Percentiles rank a stretch among this genome's conserved stretches.
Conservation (phyloP, 35 echinoderm and acorn worm genomes). For the Antedon bifida region DNA sequence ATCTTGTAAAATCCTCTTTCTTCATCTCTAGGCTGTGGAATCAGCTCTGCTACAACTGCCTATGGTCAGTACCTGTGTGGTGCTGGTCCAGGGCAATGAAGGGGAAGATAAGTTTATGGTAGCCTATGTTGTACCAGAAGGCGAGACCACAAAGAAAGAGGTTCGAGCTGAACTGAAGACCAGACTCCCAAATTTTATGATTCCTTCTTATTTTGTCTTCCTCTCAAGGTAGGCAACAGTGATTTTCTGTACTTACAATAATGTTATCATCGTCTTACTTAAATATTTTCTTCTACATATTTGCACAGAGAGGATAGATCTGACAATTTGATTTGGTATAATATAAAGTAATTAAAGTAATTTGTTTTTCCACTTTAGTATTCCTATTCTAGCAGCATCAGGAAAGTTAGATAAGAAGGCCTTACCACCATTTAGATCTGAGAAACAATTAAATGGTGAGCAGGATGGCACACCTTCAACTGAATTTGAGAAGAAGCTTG, state of each 20-base stretch:
- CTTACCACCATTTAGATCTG: slow-evolving; percentile 12
- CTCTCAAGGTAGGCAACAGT: slow-evolving; percentile 30
- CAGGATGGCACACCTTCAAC: slow-evolving; percentile 12
- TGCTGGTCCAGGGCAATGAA: slow-evolving; percentile 30
- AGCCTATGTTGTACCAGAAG: slow-evolving; percentile 35
- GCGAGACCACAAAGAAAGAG: slow-evolving; percentile 23
- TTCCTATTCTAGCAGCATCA: slow-evolving; percentile 38
- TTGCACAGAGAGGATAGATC: neutral
- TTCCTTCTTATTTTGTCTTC: slow-evolving; percentile 30
- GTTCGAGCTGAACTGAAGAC: slow-evolving; percentile 33
- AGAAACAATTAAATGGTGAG: neutral
- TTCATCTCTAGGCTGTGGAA: slow-evolving; percentile 27
- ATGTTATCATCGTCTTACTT: neutral
- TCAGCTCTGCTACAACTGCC: slow-evolving; percentile 22
- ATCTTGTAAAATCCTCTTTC: neutral
- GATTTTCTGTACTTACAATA: no score
- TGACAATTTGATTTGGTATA: neutral
- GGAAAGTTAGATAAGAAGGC: slow-evolving; percentile 47
- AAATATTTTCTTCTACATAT: neutral
- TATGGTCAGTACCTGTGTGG: slow-evolving; percentile 12
- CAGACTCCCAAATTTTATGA: slow-evolving; percentile 27
- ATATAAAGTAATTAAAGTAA: no score
- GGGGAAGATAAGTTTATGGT: slow-evolving; percentile 34
- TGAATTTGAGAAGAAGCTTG: slow-evolving; percentile 13
- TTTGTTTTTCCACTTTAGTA: slow-evolving; percentile 2